A percentile compares a stretch with the other conserved stretches of the same genome.
These are phyloP conservation scores for Cecropterus lyciades DNA, from an alignment of 1,140 invertebrate genomes.

Conservation along the genomic window DNA sequence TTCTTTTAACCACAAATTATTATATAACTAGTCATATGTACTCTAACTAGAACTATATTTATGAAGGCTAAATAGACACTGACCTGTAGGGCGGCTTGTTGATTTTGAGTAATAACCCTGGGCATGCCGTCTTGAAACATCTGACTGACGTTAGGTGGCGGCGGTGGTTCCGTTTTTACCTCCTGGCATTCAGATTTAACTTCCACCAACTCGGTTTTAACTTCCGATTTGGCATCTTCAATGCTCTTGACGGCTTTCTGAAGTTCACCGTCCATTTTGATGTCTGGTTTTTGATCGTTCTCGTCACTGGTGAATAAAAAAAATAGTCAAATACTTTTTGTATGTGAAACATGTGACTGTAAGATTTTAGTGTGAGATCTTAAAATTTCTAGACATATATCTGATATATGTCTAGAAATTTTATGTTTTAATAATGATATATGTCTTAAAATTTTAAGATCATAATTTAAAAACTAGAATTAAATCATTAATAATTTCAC, in stretches of 20 bases:
- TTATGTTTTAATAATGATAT: too few relatives aligned
- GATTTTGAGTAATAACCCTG: conserved; percentile 60
- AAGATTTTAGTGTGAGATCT: too few relatives aligned
- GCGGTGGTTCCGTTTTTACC: conserved; percentile 49
- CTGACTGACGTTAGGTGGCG: conserved; percentile 43
- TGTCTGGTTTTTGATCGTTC: conserved; percentile 57
- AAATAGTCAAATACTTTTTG: conserved; percentile 1
- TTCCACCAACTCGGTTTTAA: conserved; percentile 60
- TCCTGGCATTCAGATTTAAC: conserved; percentile 59
- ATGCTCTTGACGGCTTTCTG: conserved; percentile 70
- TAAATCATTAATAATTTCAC: too few relatives aligned
- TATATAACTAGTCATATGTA: too few relatives aligned
- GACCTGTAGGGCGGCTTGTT: conserved; percentile 70
- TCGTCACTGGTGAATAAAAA: conserved; percentile 56
- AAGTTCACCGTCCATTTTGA: conserved; percentile 66
- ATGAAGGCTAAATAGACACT: not conserved
- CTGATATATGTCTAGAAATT: too few relatives aligned
- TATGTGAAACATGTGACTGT: too few relatives aligned
- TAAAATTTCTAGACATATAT: too few relatives aligned
- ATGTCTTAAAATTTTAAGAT: too few relatives aligned
- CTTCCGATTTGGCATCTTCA: conserved; percentile 55
- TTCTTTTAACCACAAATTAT: too few relatives aligned
- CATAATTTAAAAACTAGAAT: too few relatives aligned
- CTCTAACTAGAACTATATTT: too few relatives aligned
- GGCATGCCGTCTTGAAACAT: conserved; percentile 66